Base-by-base conservation (phyloP, 2,113 vertebrate genomes). In the Microtus pennsylvanicus region DNA sequence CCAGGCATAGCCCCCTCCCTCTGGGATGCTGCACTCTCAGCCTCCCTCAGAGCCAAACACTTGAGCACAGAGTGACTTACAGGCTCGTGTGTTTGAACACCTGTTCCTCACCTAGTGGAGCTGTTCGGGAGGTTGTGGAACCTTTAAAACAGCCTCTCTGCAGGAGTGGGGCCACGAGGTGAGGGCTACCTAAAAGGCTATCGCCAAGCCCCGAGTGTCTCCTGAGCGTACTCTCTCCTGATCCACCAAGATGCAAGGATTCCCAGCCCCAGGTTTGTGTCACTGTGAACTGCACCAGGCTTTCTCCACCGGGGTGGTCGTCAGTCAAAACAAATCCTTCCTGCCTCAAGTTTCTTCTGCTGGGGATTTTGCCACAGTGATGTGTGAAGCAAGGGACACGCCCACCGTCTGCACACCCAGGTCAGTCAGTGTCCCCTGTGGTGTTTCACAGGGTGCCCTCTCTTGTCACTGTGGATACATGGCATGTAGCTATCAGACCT, bases 381-480 rank as follows among this genome's bases (percentile, higher is more conserved):
- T 35, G 28, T 21, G 26, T 1, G 11, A 30, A 19, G 82, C 45
- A 65, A 86, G 8, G 45, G 21, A 67, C 14, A 45, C 33, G 21
- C 3, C 3, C 42, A 80, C 52, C 0, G 0, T 28, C 42, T 9
- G 0, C 19, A 42, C 35, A 52, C 42, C 7, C 38, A 82, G 19
- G 67, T 38, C 58, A 58, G 67, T 13, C 24, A 35, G 13, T 13
- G 7, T 7, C 28, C 28, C 4, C 30, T 61, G n/a, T 10, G 88
- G 16, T 28, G 10, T 30, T 5, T 16, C 1, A 12, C 7, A 22
- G 80, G 26, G 19, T 24, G 24, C 33, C 35, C 10, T 33, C 38
- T 61, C 22, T 9, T 47, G n/a, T 87, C 82, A 76, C 65, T 52
- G 16, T 13, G 16, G 35, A 21, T 28, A 3, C 6, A 55, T 47